Percentiles rank a stretch among this genome's conserved stretches.
phyloP scores from a whole-genome alignment of 2,797 vertebrate species.

The Rhinophrynus dorsalis region DNA sequence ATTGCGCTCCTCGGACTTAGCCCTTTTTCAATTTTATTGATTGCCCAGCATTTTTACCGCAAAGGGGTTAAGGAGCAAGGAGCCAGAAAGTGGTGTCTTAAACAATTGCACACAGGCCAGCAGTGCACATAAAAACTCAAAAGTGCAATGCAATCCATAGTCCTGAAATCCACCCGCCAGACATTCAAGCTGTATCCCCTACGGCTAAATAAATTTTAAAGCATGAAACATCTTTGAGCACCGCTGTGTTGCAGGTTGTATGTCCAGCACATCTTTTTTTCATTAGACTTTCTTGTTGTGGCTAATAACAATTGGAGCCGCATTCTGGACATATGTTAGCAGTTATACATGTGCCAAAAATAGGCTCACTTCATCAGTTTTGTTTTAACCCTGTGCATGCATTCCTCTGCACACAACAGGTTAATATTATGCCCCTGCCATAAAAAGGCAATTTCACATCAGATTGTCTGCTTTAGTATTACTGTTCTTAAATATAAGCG shows the following conservation, averaged over 20 bases:
- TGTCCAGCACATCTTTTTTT: slow-evolving; percentile 43
- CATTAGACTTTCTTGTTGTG: slow-evolving; percentile 35
- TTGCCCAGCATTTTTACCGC: no score
- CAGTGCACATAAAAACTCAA: slow-evolving; percentile 21
- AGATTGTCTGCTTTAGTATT: slow-evolving; percentile 2
- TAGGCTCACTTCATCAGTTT: slow-evolving; percentile 23
- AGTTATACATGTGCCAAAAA: slow-evolving; percentile 39
- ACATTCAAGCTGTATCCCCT: slow-evolving; percentile 25
- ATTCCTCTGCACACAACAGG: no score
- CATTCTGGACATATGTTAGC: slow-evolving; percentile 29
- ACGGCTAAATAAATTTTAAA: slow-evolving; percentile 38
- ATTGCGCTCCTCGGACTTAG: no score
- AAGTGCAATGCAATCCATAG: neutral
- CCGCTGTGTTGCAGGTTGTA: slow-evolving; percentile 41
- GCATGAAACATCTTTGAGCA: slow-evolving; percentile 27
- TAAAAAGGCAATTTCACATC: slow-evolving; percentile 28
- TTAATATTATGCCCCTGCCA: slow-evolving; percentile 7
- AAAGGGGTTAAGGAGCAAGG: no score
- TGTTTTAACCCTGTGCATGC: neutral
- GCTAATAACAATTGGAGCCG: slow-evolving; percentile 45
- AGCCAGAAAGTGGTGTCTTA: neutral
- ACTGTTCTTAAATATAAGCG: slow-evolving; percentile 10
- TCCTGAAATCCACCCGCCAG: neutral
- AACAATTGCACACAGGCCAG: slow-evolving; percentile 12
- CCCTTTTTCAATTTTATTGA: no score